Base-by-base conservation (phyloP, 2,888 invertebrate genomes). In the Liodrosophila aerea region DNA sequence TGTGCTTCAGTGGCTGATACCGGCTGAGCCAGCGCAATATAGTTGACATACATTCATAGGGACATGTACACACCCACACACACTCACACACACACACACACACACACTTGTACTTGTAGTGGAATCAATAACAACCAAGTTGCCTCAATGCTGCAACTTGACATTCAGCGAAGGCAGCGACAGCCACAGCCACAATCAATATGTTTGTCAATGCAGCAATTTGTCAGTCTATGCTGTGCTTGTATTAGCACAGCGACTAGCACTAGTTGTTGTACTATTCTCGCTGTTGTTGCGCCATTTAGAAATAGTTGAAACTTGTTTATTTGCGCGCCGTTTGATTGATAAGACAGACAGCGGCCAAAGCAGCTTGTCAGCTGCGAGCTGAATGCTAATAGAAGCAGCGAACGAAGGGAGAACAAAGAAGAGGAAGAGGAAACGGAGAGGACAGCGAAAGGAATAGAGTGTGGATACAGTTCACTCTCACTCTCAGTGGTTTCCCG, bases 171-270 rank as follows among this genome's bases (percentile, higher is more conserved):
- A 80, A 83, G 80, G 65, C 67, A 57, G 61, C 39, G 50, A 65
- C 46, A 58, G 57, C 68, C 68, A 66, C 63, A 80, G 64, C 73
- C 59, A 49, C 36, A 49, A 36, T 51, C 62, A 80, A 81, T 73
- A 69, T 69, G 64, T 84, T 72, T 46, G 33, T 52, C 82, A 74
- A 81, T 78, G 64, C 64, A 66, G 74, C 85, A 81, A 84, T 84
- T 66, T 81, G 66, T 66, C 74, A 73, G 62, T 54, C 41, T 22
- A 5, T 22, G 22, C n/a, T n/a, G n/a, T n/a, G n/a, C n/a, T n/a
- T n/a, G n/a, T n/a, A n/a, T n/a, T n/a, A n/a, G n/a, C n/a, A n/a
- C n/a, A n/a, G n/a, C n/a, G n/a, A n/a, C n/a, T n/a, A n/a, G n/a
- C n/a, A n/a, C n/a, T n/a, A n/a, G n/a, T n/a, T n/a, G n/a, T n/a